These are phyloP conservation scores for Xestia xanthographa DNA, from an alignment of 2,888 invertebrate genomes.

Conservation along the genomic window DNA sequence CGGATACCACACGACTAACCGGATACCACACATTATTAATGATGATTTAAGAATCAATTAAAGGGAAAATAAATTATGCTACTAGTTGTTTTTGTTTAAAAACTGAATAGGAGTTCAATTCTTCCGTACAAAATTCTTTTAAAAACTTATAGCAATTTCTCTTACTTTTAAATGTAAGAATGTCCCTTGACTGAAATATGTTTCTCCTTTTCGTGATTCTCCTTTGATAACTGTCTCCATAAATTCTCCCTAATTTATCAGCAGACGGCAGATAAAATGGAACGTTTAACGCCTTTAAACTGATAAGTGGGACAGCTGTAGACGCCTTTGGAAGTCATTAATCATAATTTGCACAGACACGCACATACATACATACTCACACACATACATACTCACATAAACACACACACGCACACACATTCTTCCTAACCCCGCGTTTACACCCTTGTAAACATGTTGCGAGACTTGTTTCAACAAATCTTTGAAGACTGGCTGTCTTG, in stretches of 20 bases:
- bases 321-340: slow-evolving; percentile 34
- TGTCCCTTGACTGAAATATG: background rate
- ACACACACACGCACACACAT: background rate
- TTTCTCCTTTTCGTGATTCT: background rate
- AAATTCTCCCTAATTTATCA: slow-evolving; percentile 13
- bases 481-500: background rate
- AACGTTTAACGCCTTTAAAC: slow-evolving; percentile 6
- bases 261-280: slow-evolving; percentile 12
- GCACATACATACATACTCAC: background rate
- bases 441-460: background rate
- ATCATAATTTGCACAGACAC: slow-evolving; percentile 53
- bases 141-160: background rate
- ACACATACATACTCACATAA: background rate
- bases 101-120: background rate
- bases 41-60: too few relatives aligned
- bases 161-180: background rate
- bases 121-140: background rate
- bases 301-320: slow-evolving; percentile 33
- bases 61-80: too few relatives aligned
- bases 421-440: background rate
- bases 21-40: too few relatives aligned
- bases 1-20: too few relatives aligned
- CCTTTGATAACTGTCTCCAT: slow-evolving; percentile 8
- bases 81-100: too few relatives aligned
- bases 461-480: background rate